Evolutionary conservation across 2,888 invertebrate species (phyloP), one percentile per base, ranked within the genome.

Genomic region (Capitulum mitella): DNA sequence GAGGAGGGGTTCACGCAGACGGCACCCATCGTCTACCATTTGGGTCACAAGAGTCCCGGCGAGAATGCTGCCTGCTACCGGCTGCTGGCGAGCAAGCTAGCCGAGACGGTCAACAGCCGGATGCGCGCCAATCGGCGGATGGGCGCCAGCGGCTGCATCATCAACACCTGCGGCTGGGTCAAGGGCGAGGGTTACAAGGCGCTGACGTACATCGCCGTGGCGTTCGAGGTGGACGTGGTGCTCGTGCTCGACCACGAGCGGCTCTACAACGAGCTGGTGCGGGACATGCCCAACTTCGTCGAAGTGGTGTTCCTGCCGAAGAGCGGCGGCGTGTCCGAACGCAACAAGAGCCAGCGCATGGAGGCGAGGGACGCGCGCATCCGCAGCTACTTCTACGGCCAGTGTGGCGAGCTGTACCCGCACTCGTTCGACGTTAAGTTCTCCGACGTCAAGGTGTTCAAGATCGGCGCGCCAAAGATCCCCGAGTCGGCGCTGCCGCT

Each of bases 101-200:
- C 98, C 0, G 93, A 93, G 83, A 93, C 94, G 16, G 92, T 97
- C 58, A 89, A 91, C 2, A 93, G 93, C 37, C 89, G 95, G 81
- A 90, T 96, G 85, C 93, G 93, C 84, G 91, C 91, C 19, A 96
- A 96, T 84, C 46, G 19, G 0, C 46, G 76, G 19, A 22, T 19
- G 12, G 76, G 76, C 76, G 89, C 90, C 54, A 94, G 94, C 3
- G 99, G 99, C 0, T 92, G 94, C 5, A 91, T 99, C 54, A 95
- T 99, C 82, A 99, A 99, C 86, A 98, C 98, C 0, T 97, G 97
- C 83, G 98, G 98, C 0, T 99, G 97, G 97, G 92, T 98, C 2
- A 96, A 97, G 86, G 93, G 92, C 0, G 91, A 90, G 0, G 98
- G 98, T 0, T 98, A 97, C 86, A 92, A 92, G 83, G 89, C 93